A percentile compares a stretch with the other conserved stretches of the same genome.
These are phyloP conservation scores for Apistogramma diplotaenia DNA, from an alignment of 2,113 vertebrate species.

Conservation along the genomic window DNA sequence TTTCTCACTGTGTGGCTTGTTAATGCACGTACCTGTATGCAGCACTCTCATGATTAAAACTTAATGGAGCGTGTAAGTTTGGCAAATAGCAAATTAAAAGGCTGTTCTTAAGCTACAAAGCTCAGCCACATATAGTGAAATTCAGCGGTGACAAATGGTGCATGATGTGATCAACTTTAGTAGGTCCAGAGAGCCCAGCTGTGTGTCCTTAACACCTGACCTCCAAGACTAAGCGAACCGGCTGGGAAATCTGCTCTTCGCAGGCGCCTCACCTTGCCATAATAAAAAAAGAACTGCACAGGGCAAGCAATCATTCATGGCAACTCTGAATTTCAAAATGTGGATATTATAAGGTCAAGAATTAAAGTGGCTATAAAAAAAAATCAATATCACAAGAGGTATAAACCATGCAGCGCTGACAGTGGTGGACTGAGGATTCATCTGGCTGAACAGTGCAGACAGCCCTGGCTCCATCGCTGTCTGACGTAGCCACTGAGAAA, in stretches of 20 bases:
- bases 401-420: conserved; percentile 71
- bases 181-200: conserved; percentile 1
- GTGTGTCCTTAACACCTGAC: conserved; percentile 30
- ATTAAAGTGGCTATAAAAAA: conserved; percentile 66
- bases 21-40: conserved; percentile 48
- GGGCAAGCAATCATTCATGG: conserved; percentile 45
- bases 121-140: neutral
- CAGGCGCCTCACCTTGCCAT: conserved; percentile 12
- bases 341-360: conserved; percentile 57
- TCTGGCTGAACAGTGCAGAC: conserved; percentile 60
- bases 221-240: neutral
- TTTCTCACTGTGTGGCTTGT: conserved; percentile 31
- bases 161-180: conserved; percentile 20
- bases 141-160: conserved; percentile 21
- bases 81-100: conserved; percentile 46
- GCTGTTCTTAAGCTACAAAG: conserved; percentile 21
- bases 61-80: conserved; percentile 54
- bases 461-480: conserved; percentile 61
- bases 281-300: conserved; percentile 13
- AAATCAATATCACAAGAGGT: conserved; percentile 75
- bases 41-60: conserved; percentile 57
- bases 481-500: conserved; percentile 52
- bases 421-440: conserved; percentile 62
- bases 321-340: conserved; percentile 56
- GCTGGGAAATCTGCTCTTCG: neutral